Percentiles rank a stretch among this genome's conserved stretches.
Evolutionary conservation across 2,113 vertebrate species (phyloP).

Genomic region (Hemichromis elongatus): DNA sequence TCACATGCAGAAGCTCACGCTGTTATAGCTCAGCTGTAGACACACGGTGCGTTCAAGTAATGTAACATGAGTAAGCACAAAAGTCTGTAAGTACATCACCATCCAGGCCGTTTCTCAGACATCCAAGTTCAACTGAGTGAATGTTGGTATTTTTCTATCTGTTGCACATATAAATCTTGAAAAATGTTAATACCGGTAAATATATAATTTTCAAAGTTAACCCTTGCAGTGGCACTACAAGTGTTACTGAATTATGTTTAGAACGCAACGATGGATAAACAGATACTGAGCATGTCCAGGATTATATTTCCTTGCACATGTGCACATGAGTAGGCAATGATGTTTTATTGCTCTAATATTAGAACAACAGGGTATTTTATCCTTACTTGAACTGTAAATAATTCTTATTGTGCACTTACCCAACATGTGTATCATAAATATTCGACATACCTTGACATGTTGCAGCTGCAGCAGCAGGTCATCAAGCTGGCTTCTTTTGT

Average conservation of each 20-base stretch:
- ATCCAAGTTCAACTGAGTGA: not conserved
- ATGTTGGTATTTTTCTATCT: not conserved
- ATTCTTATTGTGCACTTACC: not conserved
- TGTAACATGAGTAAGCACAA: not conserved
- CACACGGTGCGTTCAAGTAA: not conserved
- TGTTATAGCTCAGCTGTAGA: not conserved
- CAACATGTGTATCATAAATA: not conserved
- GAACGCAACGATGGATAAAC: not conserved
- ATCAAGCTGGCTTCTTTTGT: constrained; percentile 90
- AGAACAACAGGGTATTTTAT: not conserved
- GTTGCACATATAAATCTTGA: not conserved
- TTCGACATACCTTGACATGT: constrained; percentile 85
- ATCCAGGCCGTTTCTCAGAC: not conserved
- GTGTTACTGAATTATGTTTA: not conserved
- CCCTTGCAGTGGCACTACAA: not conserved
- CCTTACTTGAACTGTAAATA: not conserved
- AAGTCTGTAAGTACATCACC: not conserved
- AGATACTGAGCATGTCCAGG: not conserved
- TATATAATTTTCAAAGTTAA: not conserved
- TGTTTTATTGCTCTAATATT: not conserved
- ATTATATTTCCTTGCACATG: not conserved
- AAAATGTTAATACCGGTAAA: not conserved
- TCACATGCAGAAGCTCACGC: not conserved
- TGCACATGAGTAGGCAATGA: not conserved
- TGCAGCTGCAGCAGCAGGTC: constrained; percentile 93